These are phyloP conservation scores for Periophthalmus modestus DNA, from an alignment of 2,113 vertebrate genomes.

Conservation along the genomic window DNA sequence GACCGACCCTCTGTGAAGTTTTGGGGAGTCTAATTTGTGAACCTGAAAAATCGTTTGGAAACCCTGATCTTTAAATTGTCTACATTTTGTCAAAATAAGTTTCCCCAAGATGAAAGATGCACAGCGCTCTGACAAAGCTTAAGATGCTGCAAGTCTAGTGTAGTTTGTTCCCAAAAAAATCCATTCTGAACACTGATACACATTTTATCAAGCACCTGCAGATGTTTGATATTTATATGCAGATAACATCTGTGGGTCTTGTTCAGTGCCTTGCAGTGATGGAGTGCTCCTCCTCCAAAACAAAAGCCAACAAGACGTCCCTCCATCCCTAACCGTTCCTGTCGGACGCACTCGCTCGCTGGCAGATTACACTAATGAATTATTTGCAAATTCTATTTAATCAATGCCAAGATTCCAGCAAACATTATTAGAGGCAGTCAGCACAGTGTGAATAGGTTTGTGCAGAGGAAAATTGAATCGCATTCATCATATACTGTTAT, in stretches of 20 bases:
- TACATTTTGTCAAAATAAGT: too few relatives aligned
- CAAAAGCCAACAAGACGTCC: conserved; percentile 33
- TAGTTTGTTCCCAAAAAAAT: background rate
- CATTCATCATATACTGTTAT: conserved; percentile 56
- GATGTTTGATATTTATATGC: background rate
- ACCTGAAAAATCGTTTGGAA: too few relatives aligned
- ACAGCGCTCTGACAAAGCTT: too few relatives aligned
- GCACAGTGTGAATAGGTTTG: conserved; percentile 47
- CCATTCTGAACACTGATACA: background rate
- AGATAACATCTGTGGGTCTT: background rate
- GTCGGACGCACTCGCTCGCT: conserved; percentile 16
- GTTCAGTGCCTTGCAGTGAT: conserved; percentile 5
- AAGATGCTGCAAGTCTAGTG: background rate
- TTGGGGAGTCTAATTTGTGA: too few relatives aligned
- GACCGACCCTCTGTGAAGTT: too few relatives aligned
- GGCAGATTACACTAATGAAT: conserved; percentile 59
- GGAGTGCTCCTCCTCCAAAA: conserved; percentile 11
- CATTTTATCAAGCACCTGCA: background rate
- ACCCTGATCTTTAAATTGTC: too few relatives aligned
- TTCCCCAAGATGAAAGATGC: too few relatives aligned
- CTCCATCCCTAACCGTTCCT: conserved; percentile 19
- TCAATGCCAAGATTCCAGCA: conserved; percentile 59
- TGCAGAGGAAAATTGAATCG: conserved; percentile 50
- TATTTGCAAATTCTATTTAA: conserved; percentile 63
- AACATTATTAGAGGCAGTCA: conserved; percentile 59